Evolutionary conservation across 2,888 invertebrate species (phyloP), one percentile per base, ranked within the genome.

Genomic region (Platycnemis pennipes): DNA sequence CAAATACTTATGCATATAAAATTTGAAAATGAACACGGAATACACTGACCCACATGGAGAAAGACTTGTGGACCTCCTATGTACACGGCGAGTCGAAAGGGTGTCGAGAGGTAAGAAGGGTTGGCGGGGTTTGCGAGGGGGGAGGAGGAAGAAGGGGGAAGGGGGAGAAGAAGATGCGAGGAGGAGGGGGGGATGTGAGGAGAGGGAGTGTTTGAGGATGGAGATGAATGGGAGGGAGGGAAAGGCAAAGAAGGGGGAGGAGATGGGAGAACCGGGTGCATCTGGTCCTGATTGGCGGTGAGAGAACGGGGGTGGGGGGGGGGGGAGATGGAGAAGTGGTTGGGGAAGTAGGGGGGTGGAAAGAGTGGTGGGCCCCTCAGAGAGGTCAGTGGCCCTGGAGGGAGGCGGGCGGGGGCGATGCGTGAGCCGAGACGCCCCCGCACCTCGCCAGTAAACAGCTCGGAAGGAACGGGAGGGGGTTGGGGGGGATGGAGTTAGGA

Each of bases 381-480:
- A 63, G n/a, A 63, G 63, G 63, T 63, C 63, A 63, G 63, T 63
- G 63, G 63, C 63, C 63, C 63, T 77, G 37, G 26, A 22, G 77
- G 13, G 3, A 37, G 77, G 11, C 37, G 77, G 37, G 37, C 5
- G 63, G 7, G 13, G 31, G 8, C 7, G n/a, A 31, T 69, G 69
- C 16, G 69, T 77, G 77, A 37, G 22, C 37, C 11, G 77, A 37
- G 77, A 77, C 77, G 77, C 77, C 77, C 77, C 77, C 77, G 77
- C 77, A 77, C 37, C 37, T 77, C 77, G n/a, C 77, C 77, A 77
- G 77, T 77, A 77, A 77, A 77, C 77, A 77, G 69, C 69, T 69
- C 69, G 13, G 7, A 31, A 31, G 7, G 5, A 5, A 5, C 16
- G 16, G 5, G 16, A 16, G 16, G 5, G 16, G 5, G 16, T 5